Base-by-base conservation (phyloP, 2,113 vertebrate genomes). In the Cyphomyrus discorhynchus region DNA sequence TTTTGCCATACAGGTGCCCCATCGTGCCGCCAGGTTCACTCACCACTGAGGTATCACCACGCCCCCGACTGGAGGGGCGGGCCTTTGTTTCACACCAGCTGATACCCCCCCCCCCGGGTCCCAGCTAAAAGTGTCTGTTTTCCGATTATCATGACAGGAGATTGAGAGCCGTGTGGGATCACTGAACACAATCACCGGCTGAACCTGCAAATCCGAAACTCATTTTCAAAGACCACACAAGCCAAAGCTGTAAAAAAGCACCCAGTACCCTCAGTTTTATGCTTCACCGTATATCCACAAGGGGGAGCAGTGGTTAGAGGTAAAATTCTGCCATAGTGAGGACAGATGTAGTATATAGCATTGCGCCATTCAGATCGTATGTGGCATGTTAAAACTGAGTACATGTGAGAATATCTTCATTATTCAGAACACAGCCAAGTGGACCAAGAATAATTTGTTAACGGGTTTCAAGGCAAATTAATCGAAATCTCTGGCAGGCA, bases 361-460 rank as follows among this genome's bases (percentile, higher is more conserved):
- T 49, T n/a, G 24, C n/a, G 24, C 46, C 21, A 50, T 50, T 85
- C 42, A 5, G 82, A 85, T 46, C 46, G 11, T 11, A 27, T 42
- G 35, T 45, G 6, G 3, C 56, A 19, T 42, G 19, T 45, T n/a
- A 62, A 42, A 39, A 62, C 6, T 45, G 27, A 45, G 19, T 88
- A 31, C 46, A 88, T 27, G 19, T 35, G 24, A 53, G 52, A 50
- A 50, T 11, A 47, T 31, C 46, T 86, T 87, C 11, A 45, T 66
- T 62, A 88, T 88, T 88, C 87, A 66, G 87, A 88, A 88, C 53
- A 88, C 5, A 66, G 42, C 85, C 35, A 66, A 88, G 56, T 88
- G 52, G 39, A 47, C 87, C 56, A 66, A 88, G 46, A 62, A 88
- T 62, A 88, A n/a, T 62, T 62, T 88, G 19, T 88, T 66, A 88